Base-by-base conservation (phyloP, 2,888 invertebrate genomes). In the Auanema sp. region DNA sequence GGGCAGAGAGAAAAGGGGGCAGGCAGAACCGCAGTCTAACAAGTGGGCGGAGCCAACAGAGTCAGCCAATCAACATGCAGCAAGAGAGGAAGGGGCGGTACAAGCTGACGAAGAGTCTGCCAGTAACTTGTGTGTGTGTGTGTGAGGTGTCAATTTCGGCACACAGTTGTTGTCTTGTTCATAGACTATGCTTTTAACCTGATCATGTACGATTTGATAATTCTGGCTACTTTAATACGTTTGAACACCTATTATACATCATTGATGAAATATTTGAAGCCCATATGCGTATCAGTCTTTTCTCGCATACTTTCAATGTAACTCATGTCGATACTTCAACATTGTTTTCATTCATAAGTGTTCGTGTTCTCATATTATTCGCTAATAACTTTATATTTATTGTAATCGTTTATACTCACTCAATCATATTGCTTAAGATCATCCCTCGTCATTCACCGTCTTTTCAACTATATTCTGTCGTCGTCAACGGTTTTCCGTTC, bases 91-190 rank as follows among this genome's bases (percentile, higher is more conserved):
- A 33, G 33, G 33, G 33, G 33, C 33, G 33, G 33, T 33, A 33
- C 33, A 33, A 33, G 33, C 33, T 33, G 33, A 33, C 33, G 33
- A 33, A 33, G 33, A 33, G 33, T 33, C 33, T 33, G 33, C 33
- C 33, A 33, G 33, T 33, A 33, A 33, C 33, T 33, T 33, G 33
- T 33, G 33, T 33, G 33, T 33, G 33, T 33, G 33, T 33, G 56
- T 61, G 71, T 51, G 68, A 72, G 72, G 72, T 72, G 72, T 72
- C 72, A 72, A 72, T 72, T 71, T 72, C 72, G 72, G 51, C 72
- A 67, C 33, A 33, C 33, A 33, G 33, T 33, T 33, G 33, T 33
- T 33, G 33, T 33, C 33, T 33, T 33, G 33, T 33, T 33, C 33
- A 33, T 33, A 33, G 33, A 33, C 33, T 33, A 33, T 33, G 33